Conservation (phyloP, 2,797 vertebrate genomes). For the Erethizon dorsatum region DNA sequence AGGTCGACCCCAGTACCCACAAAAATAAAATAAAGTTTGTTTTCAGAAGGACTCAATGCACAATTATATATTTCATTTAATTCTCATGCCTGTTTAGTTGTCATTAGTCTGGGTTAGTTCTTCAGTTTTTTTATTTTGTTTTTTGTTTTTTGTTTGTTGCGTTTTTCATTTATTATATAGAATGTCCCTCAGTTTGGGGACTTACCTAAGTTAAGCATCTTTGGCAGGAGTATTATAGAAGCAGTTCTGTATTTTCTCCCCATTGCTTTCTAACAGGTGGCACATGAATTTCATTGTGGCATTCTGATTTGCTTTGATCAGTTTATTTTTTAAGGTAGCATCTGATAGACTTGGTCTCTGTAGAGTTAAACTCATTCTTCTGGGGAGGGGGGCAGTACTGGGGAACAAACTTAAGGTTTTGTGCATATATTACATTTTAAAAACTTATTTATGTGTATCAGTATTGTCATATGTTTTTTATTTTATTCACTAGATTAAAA, state of each 20-base stretch:
- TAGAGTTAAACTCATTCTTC: constrained; percentile 21
- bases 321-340: not conserved
- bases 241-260: not conserved
- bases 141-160: not conserved
- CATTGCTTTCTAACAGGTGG: not conserved
- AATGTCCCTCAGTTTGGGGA: not conserved
- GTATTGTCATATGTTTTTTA: not conserved
- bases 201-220: not conserved
- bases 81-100: constrained; percentile 16
- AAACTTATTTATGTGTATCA: not conserved
- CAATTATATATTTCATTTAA: not conserved
- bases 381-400: not conserved
- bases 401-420: not conserved
- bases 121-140: not conserved
- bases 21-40: not conserved
- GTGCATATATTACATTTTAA: not conserved
- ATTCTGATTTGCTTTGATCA: constrained; percentile 30
- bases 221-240: not conserved
- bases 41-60: not conserved
- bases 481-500: constrained; percentile 27
- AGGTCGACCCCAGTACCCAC: no score
- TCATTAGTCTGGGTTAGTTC: constrained; percentile 27
- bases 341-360: not conserved
- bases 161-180: not conserved
- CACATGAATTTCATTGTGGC: not conserved